Evolutionary conservation across 2,113 vertebrate genomes (phyloP).

Genomic region (Tursiops truncatus): DNA sequence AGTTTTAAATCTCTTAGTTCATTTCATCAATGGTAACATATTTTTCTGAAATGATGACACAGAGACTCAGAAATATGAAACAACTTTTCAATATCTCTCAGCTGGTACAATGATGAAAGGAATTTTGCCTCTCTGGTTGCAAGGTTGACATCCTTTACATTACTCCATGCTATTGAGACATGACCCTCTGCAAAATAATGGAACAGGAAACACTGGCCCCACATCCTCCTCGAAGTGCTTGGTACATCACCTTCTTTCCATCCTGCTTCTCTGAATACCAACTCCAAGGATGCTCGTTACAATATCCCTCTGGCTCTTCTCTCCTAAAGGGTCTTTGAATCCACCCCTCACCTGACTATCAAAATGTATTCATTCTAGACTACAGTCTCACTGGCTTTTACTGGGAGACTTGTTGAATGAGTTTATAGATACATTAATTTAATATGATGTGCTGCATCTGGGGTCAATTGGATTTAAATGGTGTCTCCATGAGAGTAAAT

Average conservation of each 20-base stretch:
- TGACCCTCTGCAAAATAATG: neutral
- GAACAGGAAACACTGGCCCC: neutral
- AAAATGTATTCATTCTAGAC: neutral
- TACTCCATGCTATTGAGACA: neutral
- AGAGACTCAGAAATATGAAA: neutral
- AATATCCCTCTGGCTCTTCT: neutral
- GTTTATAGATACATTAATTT: neutral
- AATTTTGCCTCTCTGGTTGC: neutral
- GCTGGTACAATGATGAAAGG: neutral
- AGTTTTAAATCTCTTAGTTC: neutral
- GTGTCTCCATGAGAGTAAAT: neutral
- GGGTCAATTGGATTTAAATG: neutral
- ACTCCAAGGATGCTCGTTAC: neutral
- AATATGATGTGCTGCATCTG: neutral
- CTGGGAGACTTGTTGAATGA: neutral
- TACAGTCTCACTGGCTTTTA: neutral
- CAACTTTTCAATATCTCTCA: neutral
- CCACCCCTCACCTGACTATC: neutral
- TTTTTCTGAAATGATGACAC: neutral
- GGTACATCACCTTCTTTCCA: neutral
- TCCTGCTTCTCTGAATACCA: neutral
- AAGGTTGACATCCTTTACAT: neutral
- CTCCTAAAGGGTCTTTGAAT: neutral
- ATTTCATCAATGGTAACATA: neutral
- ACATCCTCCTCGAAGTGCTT: neutral